Conservation (phyloP, 2,113 vertebrate species). For the Pomatostomus ruficeps region DNA sequence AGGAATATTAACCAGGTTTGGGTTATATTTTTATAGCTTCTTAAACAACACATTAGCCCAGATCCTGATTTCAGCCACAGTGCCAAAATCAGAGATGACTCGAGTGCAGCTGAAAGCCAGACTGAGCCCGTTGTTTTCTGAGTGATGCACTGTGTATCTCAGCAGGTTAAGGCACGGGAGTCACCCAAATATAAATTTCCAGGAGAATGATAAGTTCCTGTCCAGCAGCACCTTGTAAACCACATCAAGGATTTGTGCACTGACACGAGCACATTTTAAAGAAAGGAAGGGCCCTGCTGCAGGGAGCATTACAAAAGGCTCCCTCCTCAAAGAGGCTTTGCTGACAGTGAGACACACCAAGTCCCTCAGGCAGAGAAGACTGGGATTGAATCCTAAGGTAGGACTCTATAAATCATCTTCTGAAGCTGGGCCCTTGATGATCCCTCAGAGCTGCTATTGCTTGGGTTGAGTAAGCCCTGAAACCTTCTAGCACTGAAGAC, state of each 20-base stretch:
- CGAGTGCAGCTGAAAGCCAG: not conserved
- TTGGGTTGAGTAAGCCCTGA: not conserved
- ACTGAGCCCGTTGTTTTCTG: accelerated
- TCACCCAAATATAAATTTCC: not conserved
- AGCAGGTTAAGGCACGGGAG: accelerated
- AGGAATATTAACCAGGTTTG: not conserved
- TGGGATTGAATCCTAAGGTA: not conserved
- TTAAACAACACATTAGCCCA: not conserved
- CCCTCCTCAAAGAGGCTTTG: not conserved
- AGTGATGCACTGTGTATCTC: accelerated
- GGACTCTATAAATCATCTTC: not conserved
- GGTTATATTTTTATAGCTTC: not conserved
- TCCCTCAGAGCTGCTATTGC: not conserved
- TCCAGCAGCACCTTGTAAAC: not conserved
- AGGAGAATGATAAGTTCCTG: not conserved
- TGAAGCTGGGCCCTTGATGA: not conserved
- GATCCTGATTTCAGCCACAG: not conserved
- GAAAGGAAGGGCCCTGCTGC: not conserved
- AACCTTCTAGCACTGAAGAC: slow-evolving; percentile 1
- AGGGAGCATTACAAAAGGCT: not conserved
- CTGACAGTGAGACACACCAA: not conserved
- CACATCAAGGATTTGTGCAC: not conserved
- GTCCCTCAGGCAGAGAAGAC: not conserved
- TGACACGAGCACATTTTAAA: not conserved
- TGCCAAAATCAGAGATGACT: not conserved